Base-by-base conservation (phyloP, 2,888 invertebrate genomes). In the Drosophila macrospina region DNA sequence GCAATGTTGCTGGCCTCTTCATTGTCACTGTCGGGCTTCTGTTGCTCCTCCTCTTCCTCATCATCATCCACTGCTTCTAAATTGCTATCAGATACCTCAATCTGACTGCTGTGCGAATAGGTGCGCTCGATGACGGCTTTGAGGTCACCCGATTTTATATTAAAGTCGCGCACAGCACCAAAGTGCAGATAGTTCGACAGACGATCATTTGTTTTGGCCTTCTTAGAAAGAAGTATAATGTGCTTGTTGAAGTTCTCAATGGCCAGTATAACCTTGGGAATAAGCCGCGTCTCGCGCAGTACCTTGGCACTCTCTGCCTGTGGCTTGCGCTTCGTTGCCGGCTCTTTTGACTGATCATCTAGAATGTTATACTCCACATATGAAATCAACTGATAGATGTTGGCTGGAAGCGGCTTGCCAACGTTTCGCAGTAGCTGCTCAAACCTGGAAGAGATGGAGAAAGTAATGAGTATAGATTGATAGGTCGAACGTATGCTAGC, bases 201-300 rank as follows among this genome's bases (percentile, higher is more conserved):
- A 50, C 93, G 93, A 72, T 87, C 83, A 68, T 93, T 93, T 0
- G 94, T 93, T 70, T 93, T 93, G 1, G 94, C 93, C 87, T 94
- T 94, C 66, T 94, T 94, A 1, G 93, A 93, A 34, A 95, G 89
- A 34, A 93, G 86, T 45, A 94, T 93, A 13, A 95, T 92, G 65
- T 93, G 93, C 81, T 94, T 94, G 64, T 94, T 93, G 74, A 95
- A 95, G 74, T 93, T 93, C 90, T 95, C 95, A 47, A 95, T 93
- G 79, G 94, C 94, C 68, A 93, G 93, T 24, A 95, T 93, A 0
- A 95, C 92, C 80, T 93, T 94, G 2, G 95, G 95, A 82, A 95
- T 94, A 26, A 93, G 90, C 77, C 93, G 93, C 0, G 94, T 94
- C 89, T 95, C 94, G 36, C 93, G 93, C 32, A 94, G 87, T 20